Base-by-base conservation (phyloP, 1,140 invertebrate genomes). In the Dendroctonus valens region DNA sequence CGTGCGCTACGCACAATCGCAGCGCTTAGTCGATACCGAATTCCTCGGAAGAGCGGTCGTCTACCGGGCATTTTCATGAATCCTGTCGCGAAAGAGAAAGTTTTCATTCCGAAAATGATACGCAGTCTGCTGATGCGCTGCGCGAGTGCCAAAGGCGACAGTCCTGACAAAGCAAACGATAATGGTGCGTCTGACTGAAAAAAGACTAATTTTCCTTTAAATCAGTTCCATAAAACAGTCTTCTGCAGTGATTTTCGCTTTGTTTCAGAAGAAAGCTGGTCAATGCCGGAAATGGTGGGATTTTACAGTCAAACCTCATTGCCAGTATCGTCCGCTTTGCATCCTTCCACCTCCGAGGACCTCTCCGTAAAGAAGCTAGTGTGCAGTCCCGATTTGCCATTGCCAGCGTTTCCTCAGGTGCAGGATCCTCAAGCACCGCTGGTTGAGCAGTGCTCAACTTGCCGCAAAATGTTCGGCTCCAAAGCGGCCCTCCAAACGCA, bases 401-500 rank as follows among this genome's bases (percentile, higher is more conserved):
- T 77, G 7, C 42, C 71, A 42, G 15, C 63, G 38, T 40, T 68
- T 54, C 57, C 58, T 4, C 66, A 62, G 12, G 48, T 6, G 3
- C 55, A 7, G n/a, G 53, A 41, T 62, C 68, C 40, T 11, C 58
- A 41, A 66, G 67, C 48, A 44, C 40, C 7, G 49, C 62, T 11
- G 14, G 67, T 54, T 41, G 64, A 72, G 52, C 82, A 83, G 68
- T 87, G 86, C 70, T 72, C 81, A 14, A 72, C 84, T 7, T 87
- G 86, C 72, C 80, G 82, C 5, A 86, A 87, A 73, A 83, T 76
- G 59, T 87, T 86, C 68, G 75, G 81, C 6, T 83, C 85, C 52
- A 86, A 86, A 71, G 83, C 75, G 63, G 77, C 84, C 0, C 86
- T 83, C 65, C 84, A 86, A 69, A 83, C 82, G 65, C 85, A 87